phyloP scores from a whole-genome alignment of 2,113 vertebrate species.

The Dermatemys mawii region DNA sequence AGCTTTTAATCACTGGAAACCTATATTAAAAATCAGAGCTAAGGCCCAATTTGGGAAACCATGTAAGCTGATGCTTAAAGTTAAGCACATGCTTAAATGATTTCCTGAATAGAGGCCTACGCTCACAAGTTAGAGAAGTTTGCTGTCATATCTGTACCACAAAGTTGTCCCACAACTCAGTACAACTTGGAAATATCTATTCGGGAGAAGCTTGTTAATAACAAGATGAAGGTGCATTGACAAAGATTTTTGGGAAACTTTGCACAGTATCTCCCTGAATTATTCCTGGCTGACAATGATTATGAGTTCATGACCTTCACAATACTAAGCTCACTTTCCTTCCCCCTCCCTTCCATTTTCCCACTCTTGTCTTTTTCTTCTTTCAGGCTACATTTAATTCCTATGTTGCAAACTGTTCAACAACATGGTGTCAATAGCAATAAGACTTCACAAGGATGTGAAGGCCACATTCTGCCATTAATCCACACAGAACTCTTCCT shows the following conservation, averaged over 20 bases:
- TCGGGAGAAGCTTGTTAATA: not conserved
- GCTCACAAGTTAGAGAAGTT: not conserved
- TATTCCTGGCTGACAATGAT: not conserved
- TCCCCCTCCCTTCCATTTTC: too few species aligned
- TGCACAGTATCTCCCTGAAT: not conserved
- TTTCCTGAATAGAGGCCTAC: not conserved
- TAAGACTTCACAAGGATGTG: not conserved
- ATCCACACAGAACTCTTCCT: not conserved
- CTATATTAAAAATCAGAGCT: too few species aligned
- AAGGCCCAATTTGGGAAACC: too few species aligned
- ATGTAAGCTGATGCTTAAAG: not conserved
- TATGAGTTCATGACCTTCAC: not conserved
- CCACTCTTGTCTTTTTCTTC: too few species aligned
- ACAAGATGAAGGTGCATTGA: not conserved
- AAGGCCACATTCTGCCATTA: not conserved
- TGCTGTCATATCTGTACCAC: not conserved
- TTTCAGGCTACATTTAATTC: too few species aligned
- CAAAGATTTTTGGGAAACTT: not conserved
- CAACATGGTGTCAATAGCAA: not conserved
- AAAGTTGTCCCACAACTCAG: not conserved
- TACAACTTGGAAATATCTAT: accelerated
- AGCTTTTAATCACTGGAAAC: too few species aligned
- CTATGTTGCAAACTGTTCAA: not conserved
- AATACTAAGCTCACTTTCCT: too few species aligned
- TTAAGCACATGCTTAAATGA: not conserved